Evolutionary conservation across 2,113 vertebrate genomes (phyloP), one percentile per base, ranked within the genome.

Genomic region (rabbit (Oryctolagus cuniculus)): DNA sequence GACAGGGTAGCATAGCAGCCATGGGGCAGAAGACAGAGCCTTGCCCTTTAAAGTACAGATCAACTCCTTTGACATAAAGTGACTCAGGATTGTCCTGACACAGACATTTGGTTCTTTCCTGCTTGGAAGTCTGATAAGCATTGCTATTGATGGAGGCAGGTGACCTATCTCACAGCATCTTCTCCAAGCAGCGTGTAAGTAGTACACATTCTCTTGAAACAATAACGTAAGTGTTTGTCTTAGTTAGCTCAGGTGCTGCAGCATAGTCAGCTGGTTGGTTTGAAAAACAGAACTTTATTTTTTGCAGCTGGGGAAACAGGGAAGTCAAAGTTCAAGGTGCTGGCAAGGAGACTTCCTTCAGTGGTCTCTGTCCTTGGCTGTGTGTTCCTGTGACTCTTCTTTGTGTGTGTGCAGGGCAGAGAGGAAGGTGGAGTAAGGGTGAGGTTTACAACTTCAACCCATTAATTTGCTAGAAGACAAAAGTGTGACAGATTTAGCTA

Each of bases 171-270:
- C 27, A 74, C 25, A 63, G 51, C 21, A 69, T 21, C 38, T 17
- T 80, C n/a, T 92, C 31, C 49, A 91, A 67, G 63, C 13, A 85
- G 38, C 69, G 93, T 38, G 5, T 61, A 67, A 94, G 58, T 88
- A 27, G 25, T 58, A 64, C 72, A 31, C 49, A 73, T 72, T 95
- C 63, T 85, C 55, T 94, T 67, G 15, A 74, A 93, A 78, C 67
- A 74, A 55, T 88, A 79, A 80, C 51, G 53, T 64, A 58, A 75
- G 31, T 55, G 44, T 80, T 89, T 91, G 9, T 36, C 70, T 90
- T 24, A 87, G 63, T 78, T 16, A 89, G 29, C 16, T 69, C 6
- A 36, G 61, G 53, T 81, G 51, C 36, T 5, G 4, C 51, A 83
- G 61, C 61, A 69, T n/a, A 83, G 24, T 34, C 58, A 27, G 27